Base-by-base conservation (phyloP, 2,888 invertebrate genomes). In the Spialia ferax region DNA sequence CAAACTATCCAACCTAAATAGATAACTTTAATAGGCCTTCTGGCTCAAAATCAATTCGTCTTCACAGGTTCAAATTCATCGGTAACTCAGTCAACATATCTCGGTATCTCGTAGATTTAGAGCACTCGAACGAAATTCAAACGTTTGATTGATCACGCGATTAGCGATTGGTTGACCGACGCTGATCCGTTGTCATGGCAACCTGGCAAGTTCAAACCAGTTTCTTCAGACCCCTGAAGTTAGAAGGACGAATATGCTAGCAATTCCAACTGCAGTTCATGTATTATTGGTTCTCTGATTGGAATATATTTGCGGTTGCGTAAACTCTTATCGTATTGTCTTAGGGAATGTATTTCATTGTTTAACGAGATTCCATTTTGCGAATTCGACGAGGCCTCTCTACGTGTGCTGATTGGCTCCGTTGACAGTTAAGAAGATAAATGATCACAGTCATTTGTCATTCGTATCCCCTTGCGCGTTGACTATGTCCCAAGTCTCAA, bases 371-470 rank as follows among this genome's bases (percentile, higher is more conserved):
- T 20, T 7, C 20, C 35, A 42, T 52, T 66, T 54, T 50, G 66
- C 63, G 71, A 71, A 76, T 76, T 77, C 76, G 79, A 82, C 83
- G 80, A 79, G 79, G 75, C 80, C 78, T 78, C 79, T 84, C 83
- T 87, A 88, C 87, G 87, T 88, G 87, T 86, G 89, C 87, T 88
- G 91, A 92, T 91, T 91, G 89, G 91, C 85, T 87, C 75, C 73
- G 83, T 79, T 91, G 92, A 92, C 92, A 91, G 90, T 88, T 90
- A 89, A 85, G 91, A 91, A 91, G 92, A 92, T 91, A 87, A 87
- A 93, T 81, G 89, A 88, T 87, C 84, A 78, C 74, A 81, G 88
- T 89, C 92, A 90, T 93, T 92, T 91, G 91, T 92, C 92, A 89
- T 88, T 87, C 80, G 74, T 75, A 84, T 82, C 83, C 86, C 84